Evolutionary conservation across 2,888 invertebrate species (phyloP).

Genomic region (Diplolepis rosae): DNA sequence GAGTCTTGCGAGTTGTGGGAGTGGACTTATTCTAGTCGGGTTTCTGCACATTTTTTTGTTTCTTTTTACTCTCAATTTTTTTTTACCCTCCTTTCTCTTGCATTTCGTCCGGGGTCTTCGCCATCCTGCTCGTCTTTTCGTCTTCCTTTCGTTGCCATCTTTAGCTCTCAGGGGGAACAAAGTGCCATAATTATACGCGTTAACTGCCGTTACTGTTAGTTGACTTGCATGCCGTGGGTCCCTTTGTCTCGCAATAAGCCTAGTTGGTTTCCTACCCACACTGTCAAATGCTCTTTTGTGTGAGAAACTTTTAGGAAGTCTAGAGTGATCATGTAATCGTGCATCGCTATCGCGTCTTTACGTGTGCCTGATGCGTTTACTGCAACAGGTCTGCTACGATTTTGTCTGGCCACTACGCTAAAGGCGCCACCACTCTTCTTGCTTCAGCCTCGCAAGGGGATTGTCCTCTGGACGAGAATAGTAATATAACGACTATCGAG

Average conservation of each 20-base stretch:
- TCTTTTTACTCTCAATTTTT: constrained; percentile 33
- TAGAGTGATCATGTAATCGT: neutral
- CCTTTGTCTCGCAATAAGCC: constrained; percentile 48
- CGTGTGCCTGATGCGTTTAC: constrained; percentile 47
- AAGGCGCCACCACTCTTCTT: constrained; percentile 38
- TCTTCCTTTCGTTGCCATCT: constrained; percentile 54
- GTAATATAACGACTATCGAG: constrained; percentile 16
- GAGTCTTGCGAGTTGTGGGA: too few relatives aligned
- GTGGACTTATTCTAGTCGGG: too few relatives aligned
- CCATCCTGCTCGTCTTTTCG: constrained; percentile 37
- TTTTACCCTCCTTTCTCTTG: constrained; percentile 17
- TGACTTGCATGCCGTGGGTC: constrained; percentile 47
- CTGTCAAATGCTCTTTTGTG: neutral
- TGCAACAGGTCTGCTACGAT: constrained; percentile 61
- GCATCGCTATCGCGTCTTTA: neutral
- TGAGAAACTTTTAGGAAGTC: neutral
- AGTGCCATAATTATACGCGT: constrained; percentile 58
- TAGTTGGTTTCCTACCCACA: constrained; percentile 42
- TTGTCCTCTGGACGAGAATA: constrained; percentile 3
- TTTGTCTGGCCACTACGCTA: constrained; percentile 53
- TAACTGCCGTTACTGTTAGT: constrained; percentile 63
- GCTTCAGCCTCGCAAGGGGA: neutral
- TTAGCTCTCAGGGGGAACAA: constrained; percentile 51
- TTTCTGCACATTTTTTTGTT: constrained; percentile 19
- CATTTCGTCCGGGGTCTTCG: constrained; percentile 39